Base-by-base conservation (phyloP, 2,797 vertebrate genomes). In the Sebastes melanostomus region DNA sequence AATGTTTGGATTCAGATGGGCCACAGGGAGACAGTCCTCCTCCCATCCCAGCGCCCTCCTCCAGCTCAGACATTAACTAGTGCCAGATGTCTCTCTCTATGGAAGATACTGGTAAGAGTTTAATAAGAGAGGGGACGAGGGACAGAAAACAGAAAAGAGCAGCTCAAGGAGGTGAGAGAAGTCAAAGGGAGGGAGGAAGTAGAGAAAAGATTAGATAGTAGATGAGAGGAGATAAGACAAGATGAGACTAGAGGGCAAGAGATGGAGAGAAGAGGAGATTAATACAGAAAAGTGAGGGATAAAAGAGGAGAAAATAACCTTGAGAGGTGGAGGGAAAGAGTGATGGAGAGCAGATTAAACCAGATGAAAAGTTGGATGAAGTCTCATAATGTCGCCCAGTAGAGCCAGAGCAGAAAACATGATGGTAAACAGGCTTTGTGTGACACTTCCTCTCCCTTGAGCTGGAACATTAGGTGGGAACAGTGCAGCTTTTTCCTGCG, bases 41-140 rank as follows among this genome's bases (percentile, higher is more conserved):
- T 83, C 69, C 75, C 30, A 36, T 78, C 73, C 73, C 55, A 76
- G 50, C 13, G 4, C 65, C 62, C 66, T 71, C 56, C 62, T 62
- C 36, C 67, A 24, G 24, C 60, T 60, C 83, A 34, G 66, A 71
- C 72, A 18, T 25, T 86, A 91, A 90, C 89, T n/a, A 2, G 25
- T 86, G 61, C 82, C 92, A 94, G 83, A 92, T 91, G 90, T 89
- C n/a, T 29, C 72, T 88, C 34, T 88, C 34, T 18, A 3, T 72
- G 56, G 73, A 75, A 76, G 65, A 72, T 22, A 55, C 62, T 66
- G 34, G 42, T 56, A n/a, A 58, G 72, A 62, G 22, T 6, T 27
- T 42, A 78, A 16, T n/a, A 8, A 54, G n/a, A 42, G 16, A 62
- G 30, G 12, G 6, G 38, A 68, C 2, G 18, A 69, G 54, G 24